Base-by-base conservation (phyloP, 2,888 invertebrate species). In the Drosophila kuntzei region DNA sequence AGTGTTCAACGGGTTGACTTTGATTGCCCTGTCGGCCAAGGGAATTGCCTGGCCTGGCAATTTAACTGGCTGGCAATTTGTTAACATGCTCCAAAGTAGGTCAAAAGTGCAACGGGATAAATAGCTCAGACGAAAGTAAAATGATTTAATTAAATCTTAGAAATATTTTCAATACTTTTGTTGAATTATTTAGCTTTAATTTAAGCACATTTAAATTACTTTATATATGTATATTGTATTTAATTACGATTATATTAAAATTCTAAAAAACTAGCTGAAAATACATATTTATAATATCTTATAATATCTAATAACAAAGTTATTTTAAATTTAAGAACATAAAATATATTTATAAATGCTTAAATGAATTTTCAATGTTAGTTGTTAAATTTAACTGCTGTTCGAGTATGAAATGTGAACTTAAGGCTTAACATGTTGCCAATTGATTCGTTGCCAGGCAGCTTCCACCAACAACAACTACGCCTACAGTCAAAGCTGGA, bases 81-180 rank as follows among this genome's bases (percentile, higher is more conserved):
- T 18, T 27, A 18, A 34, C 53, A 34, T 18, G 12, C 18, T 36
- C 1, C 32, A 20, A 81, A 84, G 66, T 81, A 36, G 81, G 87
- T 75, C 81, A 68, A 75, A 78, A 80, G 87, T 80, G 79, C 69
- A 83, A 34, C 29, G 37, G n/a, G 20, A 25, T 36, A 55, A 59
- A 41, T 29, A 36, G 34, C 50, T 25, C 8, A 16, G 37, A 25
- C 11, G 37, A 37, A 61, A 55, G 34, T n/a, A 36, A 46, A 47
- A 34, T 18, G 8, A 16, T 12, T 29, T 27, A 20, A 47, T 32
- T 44, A 34, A 8, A 16, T 18, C 11, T 9, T 1, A 16, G 16
- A 16, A 14, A 36, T 14, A 36, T 1, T 25, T 27, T 9, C 18
- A 32, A 43, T 34, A 34, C 8, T 25, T 6, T 0, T n/a, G n/a